Conservation (phyloP, 2,888 invertebrate genomes). For the Agrilus mali region DNA sequence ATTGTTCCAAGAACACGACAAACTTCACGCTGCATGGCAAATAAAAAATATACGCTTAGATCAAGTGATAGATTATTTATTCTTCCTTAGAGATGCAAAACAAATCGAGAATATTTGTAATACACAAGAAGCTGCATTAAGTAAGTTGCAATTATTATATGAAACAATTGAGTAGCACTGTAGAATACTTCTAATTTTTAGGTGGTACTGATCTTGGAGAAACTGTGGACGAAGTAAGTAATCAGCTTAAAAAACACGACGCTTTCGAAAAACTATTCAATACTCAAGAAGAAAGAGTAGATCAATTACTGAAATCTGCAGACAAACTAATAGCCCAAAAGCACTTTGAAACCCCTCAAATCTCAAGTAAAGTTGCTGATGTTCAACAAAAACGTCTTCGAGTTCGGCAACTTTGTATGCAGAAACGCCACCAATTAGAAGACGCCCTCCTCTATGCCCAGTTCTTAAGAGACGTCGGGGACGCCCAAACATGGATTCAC, state of each 20-base stretch:
- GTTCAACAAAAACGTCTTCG: slow-evolving; percentile 59
- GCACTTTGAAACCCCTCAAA: slow-evolving; percentile 79
- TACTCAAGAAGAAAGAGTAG: slow-evolving; percentile 80
- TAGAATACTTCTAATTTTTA: not conserved
- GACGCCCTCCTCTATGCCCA: slow-evolving; percentile 76
- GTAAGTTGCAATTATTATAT: slow-evolving; percentile 19
- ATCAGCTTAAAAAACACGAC: slow-evolving; percentile 83
- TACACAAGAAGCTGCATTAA: slow-evolving; percentile 71
- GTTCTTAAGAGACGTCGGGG: slow-evolving; percentile 83
- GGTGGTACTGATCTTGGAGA: slow-evolving; percentile 57
- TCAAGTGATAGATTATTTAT: slow-evolving; percentile 85
- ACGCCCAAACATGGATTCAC: slow-evolving; percentile 82
- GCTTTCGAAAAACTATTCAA: slow-evolving; percentile 85
- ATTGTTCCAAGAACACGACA: slow-evolving; percentile 64
- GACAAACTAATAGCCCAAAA: slow-evolving; percentile 76
- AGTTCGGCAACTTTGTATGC: slow-evolving; percentile 54
- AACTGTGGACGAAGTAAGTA: slow-evolving; percentile 80
- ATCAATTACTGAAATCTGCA: slow-evolving; percentile 70
- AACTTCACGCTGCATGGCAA: slow-evolving; percentile 76
- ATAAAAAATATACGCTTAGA: slow-evolving; percentile 78
- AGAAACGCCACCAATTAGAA: slow-evolving; percentile 55
- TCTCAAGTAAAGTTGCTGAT: slow-evolving; percentile 60
- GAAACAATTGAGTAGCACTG: not conserved
- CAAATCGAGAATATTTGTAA: slow-evolving; percentile 80
- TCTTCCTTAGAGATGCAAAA: slow-evolving; percentile 88